Evolutionary conservation across 2,888 invertebrate genomes (phyloP), one percentile per base, ranked within the genome.

Genomic region (Zaprionus obscuricornis): DNA sequence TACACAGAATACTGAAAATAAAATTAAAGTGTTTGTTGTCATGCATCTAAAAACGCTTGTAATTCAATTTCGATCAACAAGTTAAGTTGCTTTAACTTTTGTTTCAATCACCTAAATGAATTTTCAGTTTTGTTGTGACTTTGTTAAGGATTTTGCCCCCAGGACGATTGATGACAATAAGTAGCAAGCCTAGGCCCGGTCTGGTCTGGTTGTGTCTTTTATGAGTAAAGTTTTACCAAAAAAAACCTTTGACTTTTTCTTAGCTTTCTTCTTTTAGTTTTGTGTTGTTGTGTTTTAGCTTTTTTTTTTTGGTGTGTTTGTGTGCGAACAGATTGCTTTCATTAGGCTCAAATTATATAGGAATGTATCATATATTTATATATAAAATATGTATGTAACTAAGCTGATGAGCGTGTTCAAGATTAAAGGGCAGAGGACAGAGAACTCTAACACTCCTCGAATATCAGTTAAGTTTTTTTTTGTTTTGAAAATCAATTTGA

Each of bases 31-130:
- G n/a, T n/a, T n/a, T n/a, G n/a, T n/a, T n/a, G n/a, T n/a, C n/a
- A n/a, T n/a, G n/a, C n/a, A n/a, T 24, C 46, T 26, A 49, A 29
- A 39, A 20, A 27, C 29, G 20, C 10, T 33, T 49, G 60, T 73
- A 76, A 84, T 74, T 81, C 33, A 59, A 79, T 85, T 84, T 77
- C 51, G 70, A 81, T 81, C 85, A 85, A 85, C 81, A 86, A 86
- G 86, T 82, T 71, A 55, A 20, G 16, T 5, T 22, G 22, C 4
- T 22, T 42, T 39, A 56, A 66, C 57, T 73, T 75, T 52, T 40
- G 26, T 29, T 55, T 54, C 59, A 68, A 60, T 58, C 57, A 50
- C 55, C 60, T 65, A 47, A 83, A 64, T 76, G 64, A 51, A 60
- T 73, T 76, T 62, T n/a, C n/a, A n/a, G 39, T 8, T 42, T 27